Evolutionary conservation across 2,888 invertebrate genomes (phyloP).

Genomic region (Pristionchus mayeri): DNA sequence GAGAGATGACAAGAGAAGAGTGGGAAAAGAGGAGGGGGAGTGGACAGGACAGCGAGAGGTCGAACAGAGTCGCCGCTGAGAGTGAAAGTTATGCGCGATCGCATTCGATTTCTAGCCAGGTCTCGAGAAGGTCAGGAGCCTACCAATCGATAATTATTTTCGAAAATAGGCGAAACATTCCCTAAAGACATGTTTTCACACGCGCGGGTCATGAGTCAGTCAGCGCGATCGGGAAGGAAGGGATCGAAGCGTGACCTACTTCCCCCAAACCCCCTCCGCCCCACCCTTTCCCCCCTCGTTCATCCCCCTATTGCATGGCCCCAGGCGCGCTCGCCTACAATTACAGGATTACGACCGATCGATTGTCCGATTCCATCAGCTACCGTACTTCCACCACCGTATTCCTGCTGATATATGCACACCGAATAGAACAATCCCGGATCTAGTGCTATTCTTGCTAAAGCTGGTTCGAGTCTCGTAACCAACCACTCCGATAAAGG

Average conservation of each 20-base stretch:
- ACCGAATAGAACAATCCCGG: background rate
- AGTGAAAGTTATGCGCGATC: conserved; percentile 14
- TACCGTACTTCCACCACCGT: background rate
- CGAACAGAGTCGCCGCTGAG: background rate
- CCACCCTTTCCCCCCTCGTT: background rate
- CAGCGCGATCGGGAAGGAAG: background rate
- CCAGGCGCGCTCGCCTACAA: background rate
- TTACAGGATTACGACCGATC: background rate
- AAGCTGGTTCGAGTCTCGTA: conserved; percentile 28
- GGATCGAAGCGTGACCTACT: background rate
- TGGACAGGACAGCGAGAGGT: background rate
- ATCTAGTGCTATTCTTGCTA: background rate
- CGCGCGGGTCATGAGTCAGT: background rate
- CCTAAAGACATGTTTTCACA: background rate
- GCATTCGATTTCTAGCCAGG: background rate
- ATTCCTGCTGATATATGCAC: background rate
- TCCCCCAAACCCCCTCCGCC: background rate
- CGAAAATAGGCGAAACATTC: too few relatives aligned
- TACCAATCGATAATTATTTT: background rate
- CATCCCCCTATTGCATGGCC: background rate
- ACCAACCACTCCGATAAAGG: conserved; percentile 7
- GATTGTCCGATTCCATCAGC: background rate
- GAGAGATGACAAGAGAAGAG: background rate
- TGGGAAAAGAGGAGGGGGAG: background rate
- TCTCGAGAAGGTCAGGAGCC: background rate